Evolutionary conservation across 2,888 invertebrate genomes (phyloP), one percentile per base, ranked within the genome.

Genomic region (Ptilodon capucinus): DNA sequence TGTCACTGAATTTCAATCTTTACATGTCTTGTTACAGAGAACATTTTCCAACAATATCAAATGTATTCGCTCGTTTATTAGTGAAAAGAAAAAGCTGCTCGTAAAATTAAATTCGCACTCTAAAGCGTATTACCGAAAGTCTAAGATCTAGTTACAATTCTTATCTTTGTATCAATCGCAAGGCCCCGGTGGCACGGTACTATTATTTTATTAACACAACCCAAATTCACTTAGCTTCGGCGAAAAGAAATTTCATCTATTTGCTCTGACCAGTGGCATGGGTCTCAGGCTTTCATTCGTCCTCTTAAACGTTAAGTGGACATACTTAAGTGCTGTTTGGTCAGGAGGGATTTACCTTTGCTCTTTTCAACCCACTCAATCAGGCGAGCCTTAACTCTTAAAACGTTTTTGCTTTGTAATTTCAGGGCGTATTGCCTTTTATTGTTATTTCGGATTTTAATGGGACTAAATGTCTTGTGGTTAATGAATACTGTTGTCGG

Each of bases 301-400:
- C 66, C 81, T 79, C 73, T 76, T 68, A 67, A 71, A 71, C 74
- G 76, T 70, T 85, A 88, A 90, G 90, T 87, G 88, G 86, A 85
- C 89, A 81, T 76, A 75, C 85, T 86, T 83, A 77, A 88, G 88
- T 86, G 84, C 74, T 88, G 81, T 89, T 90, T 89, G 89, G 86
- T 76, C 84, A 86, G 81, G 68, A 80, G 82, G 84, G 90, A 88
- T 90, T 88, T 85, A 85, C 85, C 85, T 87, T 82, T 86, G 89
- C 88, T 87, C 88, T 83, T 87, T 89, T 81, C 74, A 72, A 73
- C 76, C 81, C 80, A 76, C 86, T 88, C 86, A 86, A 87, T 90
- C 88, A 86, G 76, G 72, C 66, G 66, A 64, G 64, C 71, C 73
- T 79, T 73, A 75, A 71, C 72, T 67, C 70, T 68, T 68, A 74